These are phyloP conservation scores for Agrilus mali DNA, from an alignment of 2,888 invertebrate genomes.

Conservation along the genomic window DNA sequence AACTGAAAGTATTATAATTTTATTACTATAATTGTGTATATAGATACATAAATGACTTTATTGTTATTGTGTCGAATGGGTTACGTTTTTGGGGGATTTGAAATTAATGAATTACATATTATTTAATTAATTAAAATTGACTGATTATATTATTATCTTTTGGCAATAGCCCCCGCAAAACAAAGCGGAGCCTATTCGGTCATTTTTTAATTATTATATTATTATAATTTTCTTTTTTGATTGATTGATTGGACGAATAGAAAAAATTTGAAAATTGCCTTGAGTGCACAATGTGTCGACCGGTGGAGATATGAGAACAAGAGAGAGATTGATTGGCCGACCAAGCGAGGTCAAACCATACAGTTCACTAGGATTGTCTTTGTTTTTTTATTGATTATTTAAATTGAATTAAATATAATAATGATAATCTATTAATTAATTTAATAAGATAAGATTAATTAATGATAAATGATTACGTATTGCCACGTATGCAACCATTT, in stretches of 20 bases:
- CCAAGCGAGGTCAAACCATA: constrained; percentile 33
- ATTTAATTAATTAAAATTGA: too few species aligned
- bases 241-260: constrained; percentile 19
- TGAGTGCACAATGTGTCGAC: constrained; percentile 34
- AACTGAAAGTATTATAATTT: background rate
- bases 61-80: background rate
- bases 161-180: background rate
- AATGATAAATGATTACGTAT: too few species aligned
- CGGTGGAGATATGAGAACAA: constrained; percentile 20
- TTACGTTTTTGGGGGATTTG: constrained; percentile 7
- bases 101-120: too few species aligned
- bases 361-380: constrained; percentile 23
- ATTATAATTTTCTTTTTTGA: background rate
- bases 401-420: too few species aligned
- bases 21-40: constrained; percentile 5
- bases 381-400: too few species aligned
- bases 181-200: constrained; percentile 1
- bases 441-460: too few species aligned
- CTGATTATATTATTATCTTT: background rate
- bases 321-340: constrained; percentile 15
- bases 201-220: constrained; percentile 1
- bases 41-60: too few species aligned
- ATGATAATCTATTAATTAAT: too few species aligned
- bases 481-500: too few species aligned
- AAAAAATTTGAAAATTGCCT: constrained; percentile 23